Conservation (phyloP, 2,888 invertebrate species). For the Baronia brevicornis region DNA sequence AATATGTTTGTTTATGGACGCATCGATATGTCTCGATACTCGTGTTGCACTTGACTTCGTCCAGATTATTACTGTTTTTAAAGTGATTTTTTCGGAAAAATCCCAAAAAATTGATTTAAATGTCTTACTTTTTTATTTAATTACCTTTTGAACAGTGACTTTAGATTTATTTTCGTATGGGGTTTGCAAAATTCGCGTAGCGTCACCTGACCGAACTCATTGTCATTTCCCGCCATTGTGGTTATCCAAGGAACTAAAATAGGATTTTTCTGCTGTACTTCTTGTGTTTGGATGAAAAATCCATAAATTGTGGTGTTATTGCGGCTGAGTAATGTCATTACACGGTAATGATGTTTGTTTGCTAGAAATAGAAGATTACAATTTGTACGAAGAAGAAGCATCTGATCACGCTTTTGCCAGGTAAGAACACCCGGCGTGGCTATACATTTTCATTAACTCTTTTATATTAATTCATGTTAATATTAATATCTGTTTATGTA, state of each 20-base stretch:
- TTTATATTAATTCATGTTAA: conserved; percentile 7
- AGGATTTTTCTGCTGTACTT: conserved; percentile 25
- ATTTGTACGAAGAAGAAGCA: conserved; percentile 73
- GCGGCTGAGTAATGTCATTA: conserved; percentile 68
- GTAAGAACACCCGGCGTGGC: conserved; percentile 72
- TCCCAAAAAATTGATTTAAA: conserved; percentile 27
- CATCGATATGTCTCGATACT: conserved; percentile 49
- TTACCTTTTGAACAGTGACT: conserved; percentile 34
- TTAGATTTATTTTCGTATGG: conserved; percentile 26
- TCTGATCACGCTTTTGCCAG: conserved; percentile 72
- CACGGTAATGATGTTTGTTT: conserved; percentile 74
- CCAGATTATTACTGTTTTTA: conserved; percentile 57
- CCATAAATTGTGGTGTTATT: conserved; percentile 35
- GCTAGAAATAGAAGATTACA: conserved; percentile 72
- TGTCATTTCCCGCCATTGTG: conserved; percentile 78
- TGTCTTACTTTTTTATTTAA: conserved; percentile 24
- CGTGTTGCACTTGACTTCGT: conserved; percentile 68
- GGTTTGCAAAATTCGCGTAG: conserved; percentile 49
- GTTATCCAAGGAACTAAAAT: conserved; percentile 48
- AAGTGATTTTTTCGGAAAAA: conserved; percentile 36
- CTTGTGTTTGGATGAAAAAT: conserved; percentile 45
- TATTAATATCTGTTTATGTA: conserved; percentile 11
- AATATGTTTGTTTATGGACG: conserved; percentile 40
- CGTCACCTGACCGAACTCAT: conserved; percentile 75
- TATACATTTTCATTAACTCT: conserved; percentile 26